A percentile compares a stretch with the other conserved stretches of the same genome.
Conservation (phyloP, 2,888 invertebrate genomes). For the Phalera bucephala region DNA sequence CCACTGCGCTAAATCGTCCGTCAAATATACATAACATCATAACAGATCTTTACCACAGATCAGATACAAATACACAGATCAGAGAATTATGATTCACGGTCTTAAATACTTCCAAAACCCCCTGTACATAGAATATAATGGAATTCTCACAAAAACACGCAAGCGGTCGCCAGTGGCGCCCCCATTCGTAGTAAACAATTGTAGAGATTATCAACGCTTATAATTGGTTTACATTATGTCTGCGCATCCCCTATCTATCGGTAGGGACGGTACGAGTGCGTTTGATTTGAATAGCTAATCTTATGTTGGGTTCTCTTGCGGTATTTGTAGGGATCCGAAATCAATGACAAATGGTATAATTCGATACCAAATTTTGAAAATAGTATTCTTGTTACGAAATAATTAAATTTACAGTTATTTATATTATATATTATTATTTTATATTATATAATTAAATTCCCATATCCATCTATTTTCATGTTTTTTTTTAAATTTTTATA, state of each 20-base stretch:
- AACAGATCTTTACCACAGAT: too few species aligned
- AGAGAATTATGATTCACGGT: too few species aligned
- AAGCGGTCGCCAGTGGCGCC: conserved; percentile 32
- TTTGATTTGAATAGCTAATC: conserved; percentile 61
- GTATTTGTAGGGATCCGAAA: conserved; percentile 12
- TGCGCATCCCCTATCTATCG: conserved; percentile 43
- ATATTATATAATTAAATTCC: neutral
- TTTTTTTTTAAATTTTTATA: too few species aligned
- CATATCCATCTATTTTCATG: neutral
- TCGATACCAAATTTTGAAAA: too few species aligned
- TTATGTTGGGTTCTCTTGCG: conserved; percentile 17
- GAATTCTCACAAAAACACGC: conserved; percentile 49
- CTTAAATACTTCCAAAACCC: too few species aligned
- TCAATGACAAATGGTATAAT: too few species aligned
- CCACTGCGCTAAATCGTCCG: too few species aligned
- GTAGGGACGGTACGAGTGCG: conserved; percentile 32
- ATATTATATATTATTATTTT: conserved; percentile 2
- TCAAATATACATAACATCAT: too few species aligned
- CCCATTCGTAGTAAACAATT: conserved; percentile 48
- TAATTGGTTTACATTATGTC: conserved; percentile 73
- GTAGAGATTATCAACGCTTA: conserved; percentile 65
- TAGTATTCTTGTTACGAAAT: too few species aligned
- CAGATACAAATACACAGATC: too few species aligned
- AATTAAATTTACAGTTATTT: too few species aligned
- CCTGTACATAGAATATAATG: conserved; percentile 1